Base-by-base conservation (phyloP, 2,113 vertebrate genomes). In the Dicaeum eximium region DNA sequence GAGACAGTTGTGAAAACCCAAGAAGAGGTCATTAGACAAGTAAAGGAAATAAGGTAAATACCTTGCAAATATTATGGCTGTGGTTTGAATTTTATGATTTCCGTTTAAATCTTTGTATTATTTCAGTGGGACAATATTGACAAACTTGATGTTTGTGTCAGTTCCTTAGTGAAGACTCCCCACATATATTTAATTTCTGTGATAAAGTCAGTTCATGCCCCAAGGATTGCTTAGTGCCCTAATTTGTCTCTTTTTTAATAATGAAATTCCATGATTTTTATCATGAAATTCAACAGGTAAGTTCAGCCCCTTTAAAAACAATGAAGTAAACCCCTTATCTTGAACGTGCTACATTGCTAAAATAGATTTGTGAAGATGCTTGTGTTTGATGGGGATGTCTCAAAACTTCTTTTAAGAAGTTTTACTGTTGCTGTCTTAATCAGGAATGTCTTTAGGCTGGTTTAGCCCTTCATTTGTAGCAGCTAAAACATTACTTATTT, bases 1-100 rank as follows among this genome's bases (percentile, higher is more conserved):
- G 97, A 98, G 54, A 97, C 96, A 4, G 61, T 99, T 25, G 77
- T 99, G 50, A 97, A 97, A 81, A 97, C 96, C 64, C 99, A 99
- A 94, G 98, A 99, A 53, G 99, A 99, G 79, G 98, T 99, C 47
- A 93, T 99, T 83, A 98, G 97, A 96, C 98, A 98, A 96, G 97
- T 99, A 40, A 98, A 98, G 23, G 99, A 99, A 80, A 83, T 99
- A 73, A 99, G 97, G 99, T 99, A 96, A 98, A 97, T 66, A 17
- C 35, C 38, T 84, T 44, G 28, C 54, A 57, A 73, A 62, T 77
- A 31, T 19, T 64, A 57, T 78, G 51, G 27, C 23, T 48, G 13
- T 80, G 31, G 22, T 73, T 70, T 78, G 25, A 62, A 20, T 86
- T 53, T 51, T 38, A 12, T 27, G 13, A 9, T 79, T 82, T 42